Evolutionary conservation across 2,113 vertebrate genomes (phyloP).

Genomic region (Condylura cristata): DNA sequence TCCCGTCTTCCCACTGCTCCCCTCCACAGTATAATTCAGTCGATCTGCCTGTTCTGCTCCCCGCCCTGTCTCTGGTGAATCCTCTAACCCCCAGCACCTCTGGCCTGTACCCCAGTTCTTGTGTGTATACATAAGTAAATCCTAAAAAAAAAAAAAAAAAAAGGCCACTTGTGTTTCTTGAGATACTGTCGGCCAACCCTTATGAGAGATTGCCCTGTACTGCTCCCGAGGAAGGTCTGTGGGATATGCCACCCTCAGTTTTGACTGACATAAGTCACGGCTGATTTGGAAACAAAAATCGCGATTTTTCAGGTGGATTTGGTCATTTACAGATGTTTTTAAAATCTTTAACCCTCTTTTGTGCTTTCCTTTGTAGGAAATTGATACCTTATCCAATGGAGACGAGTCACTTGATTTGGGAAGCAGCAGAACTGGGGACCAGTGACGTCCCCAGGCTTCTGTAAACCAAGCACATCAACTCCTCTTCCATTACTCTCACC

Average conservation of each 20-base stretch:
- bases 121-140: no score
- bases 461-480: slow-evolving; percentile 36
- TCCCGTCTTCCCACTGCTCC: no score
- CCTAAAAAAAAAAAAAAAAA: no score
- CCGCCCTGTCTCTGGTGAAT: no score
- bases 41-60: no score
- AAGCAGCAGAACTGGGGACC: neutral
- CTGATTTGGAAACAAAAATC: slow-evolving; percentile 45
- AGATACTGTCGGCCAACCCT: neutral
- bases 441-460: slow-evolving; percentile 26
- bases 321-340: neutral
- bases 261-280: neutral
- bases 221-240: neutral
- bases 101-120: no score
- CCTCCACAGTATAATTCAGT: no score
- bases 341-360: slow-evolving; percentile 42
- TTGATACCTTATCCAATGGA: slow-evolving; percentile 59
- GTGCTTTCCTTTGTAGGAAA: slow-evolving; percentile 72
- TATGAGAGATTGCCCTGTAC: neutral
- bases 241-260: neutral
- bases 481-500: neutral
- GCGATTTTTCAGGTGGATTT: slow-evolving; percentile 47
- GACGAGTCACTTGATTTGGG: slow-evolving; percentile 58
- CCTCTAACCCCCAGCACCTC: no score
- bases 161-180: neutral